Percentiles rank a stretch among this genome's conserved stretches.
Evolutionary conservation across 1,140 invertebrate species (phyloP).

Genomic region (Neodiprion virginianus): DNA sequence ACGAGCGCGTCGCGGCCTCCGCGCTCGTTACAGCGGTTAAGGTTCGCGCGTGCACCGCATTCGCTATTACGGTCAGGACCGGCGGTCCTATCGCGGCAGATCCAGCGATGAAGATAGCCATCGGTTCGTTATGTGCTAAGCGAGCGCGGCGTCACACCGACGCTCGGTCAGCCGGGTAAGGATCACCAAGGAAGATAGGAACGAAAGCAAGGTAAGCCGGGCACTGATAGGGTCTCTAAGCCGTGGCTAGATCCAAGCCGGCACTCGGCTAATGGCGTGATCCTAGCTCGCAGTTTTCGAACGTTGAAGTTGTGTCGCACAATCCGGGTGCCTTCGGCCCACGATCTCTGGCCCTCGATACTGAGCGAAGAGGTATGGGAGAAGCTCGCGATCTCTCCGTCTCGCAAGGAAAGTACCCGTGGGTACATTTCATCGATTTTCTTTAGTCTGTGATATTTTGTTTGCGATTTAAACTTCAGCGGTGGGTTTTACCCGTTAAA

Average conservation of each 20-base stretch:
- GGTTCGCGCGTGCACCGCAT: slow-evolving; percentile 27
- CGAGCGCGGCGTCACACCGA: neutral
- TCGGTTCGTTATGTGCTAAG: slow-evolving; percentile 44
- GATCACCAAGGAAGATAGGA: slow-evolving; percentile 46
- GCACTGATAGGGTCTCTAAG: slow-evolving; percentile 49
- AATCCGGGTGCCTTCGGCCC: neutral
- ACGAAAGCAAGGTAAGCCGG: slow-evolving; percentile 41
- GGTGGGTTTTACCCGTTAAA: too few species aligned
- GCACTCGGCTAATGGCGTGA: slow-evolving; percentile 39
- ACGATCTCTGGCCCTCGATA: too few species aligned
- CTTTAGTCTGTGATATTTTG: slow-evolving; percentile 17
- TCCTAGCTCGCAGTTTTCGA: slow-evolving; percentile 6
- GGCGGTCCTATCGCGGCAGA: slow-evolving; percentile 7
- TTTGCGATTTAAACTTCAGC: too few species aligned
- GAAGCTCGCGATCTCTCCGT: neutral
- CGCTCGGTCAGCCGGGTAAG: slow-evolving; percentile 11
- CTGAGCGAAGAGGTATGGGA: neutral
- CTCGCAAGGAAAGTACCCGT: neutral
- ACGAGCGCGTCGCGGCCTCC: neutral
- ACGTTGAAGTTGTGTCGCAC: neutral
- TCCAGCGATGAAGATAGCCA: slow-evolving; percentile 49
- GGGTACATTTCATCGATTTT: neutral
- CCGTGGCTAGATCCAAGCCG: slow-evolving; percentile 23
- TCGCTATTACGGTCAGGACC: slow-evolving; percentile 19
- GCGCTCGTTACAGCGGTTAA: neutral